phyloP scores from a whole-genome alignment of 2,888 invertebrate genomes.

The Silvanus unidentatus region DNA sequence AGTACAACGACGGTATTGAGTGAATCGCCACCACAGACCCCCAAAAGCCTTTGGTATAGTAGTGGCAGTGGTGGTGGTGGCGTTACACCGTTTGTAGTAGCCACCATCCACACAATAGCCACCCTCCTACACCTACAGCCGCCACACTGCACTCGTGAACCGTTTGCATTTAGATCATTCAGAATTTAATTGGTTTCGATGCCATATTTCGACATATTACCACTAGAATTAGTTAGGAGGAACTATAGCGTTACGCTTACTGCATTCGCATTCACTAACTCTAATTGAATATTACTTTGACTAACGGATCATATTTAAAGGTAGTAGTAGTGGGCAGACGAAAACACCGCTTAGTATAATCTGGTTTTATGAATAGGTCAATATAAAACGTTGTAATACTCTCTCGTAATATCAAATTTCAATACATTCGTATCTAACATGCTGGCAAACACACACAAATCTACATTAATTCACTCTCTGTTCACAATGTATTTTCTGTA shows the following conservation, averaged over 20 bases:
- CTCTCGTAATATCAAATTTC: constrained; percentile 5
- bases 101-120: constrained; percentile 13
- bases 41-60: neutral
- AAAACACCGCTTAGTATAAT: constrained; percentile 14
- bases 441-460: constrained; percentile 3
- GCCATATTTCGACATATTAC: constrained; percentile 38
- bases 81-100: neutral
- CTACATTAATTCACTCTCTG: constrained; percentile 5
- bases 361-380: constrained; percentile 22
- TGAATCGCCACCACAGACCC: too few relatives aligned
- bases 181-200: constrained; percentile 40
- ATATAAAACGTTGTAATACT: constrained; percentile 19
- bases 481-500: neutral
- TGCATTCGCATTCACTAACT: constrained; percentile 19
- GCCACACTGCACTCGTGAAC: constrained; percentile 24
- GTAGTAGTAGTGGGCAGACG: constrained; percentile 13
- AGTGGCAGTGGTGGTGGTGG: constrained; percentile 1
- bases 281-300: constrained; percentile 37
- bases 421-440: neutral
- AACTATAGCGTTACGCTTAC: constrained; percentile 25
- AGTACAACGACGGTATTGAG: too few relatives aligned
- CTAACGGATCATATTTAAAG: constrained; percentile 33
- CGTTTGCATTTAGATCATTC: constrained; percentile 28
- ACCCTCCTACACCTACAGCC: constrained; percentile 7
- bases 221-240: constrained; percentile 25